These are phyloP conservation scores for Tethea ocularis DNA, from an alignment of 2,888 invertebrate species.

Conservation along the genomic window DNA sequence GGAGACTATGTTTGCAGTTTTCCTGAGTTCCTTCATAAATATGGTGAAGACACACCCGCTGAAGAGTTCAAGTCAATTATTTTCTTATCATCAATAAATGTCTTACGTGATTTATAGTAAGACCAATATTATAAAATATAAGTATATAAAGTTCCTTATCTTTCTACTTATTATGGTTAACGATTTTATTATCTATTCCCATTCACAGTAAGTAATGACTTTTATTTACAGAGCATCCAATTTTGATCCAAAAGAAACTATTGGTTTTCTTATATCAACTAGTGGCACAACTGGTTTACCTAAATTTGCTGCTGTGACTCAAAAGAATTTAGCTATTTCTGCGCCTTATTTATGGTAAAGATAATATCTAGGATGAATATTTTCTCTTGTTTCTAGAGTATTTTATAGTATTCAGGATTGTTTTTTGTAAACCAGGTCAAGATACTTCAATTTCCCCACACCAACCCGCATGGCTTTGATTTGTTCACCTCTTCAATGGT, in stretches of 20 bases:
- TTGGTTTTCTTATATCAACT: conserved; percentile 60
- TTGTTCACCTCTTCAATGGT: conserved; percentile 67
- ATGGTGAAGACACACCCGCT: conserved; percentile 38
- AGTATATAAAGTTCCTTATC: too few relatives aligned
- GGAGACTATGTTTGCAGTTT: conserved; percentile 50
- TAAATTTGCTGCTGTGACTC: conserved; percentile 62
- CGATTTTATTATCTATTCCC: too few relatives aligned
- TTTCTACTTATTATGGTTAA: too few relatives aligned
- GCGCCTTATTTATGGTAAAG: conserved; percentile 59
- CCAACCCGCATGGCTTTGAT: conserved; percentile 59
- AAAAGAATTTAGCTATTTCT: conserved; percentile 57
- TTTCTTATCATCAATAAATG: conserved; percentile 17
- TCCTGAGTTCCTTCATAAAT: conserved; percentile 47
- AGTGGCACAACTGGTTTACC: conserved; percentile 74
- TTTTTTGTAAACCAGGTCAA: conserved; percentile 39
- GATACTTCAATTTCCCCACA: conserved; percentile 53
- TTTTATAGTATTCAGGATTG: too few relatives aligned
- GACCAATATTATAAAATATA: too few relatives aligned
- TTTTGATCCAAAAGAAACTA: conserved; percentile 60
- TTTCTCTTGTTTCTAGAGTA: too few relatives aligned
- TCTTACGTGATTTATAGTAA: too few relatives aligned
- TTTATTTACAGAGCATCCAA: conserved; percentile 46
- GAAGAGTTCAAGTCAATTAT: conserved; percentile 54
- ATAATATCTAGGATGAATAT: background rate
- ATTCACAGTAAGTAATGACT: too few relatives aligned